These are phyloP conservation scores for Liopterus haemorrhoidalis DNA, from an alignment of 2,888 invertebrate genomes.

Conservation along the genomic window DNA sequence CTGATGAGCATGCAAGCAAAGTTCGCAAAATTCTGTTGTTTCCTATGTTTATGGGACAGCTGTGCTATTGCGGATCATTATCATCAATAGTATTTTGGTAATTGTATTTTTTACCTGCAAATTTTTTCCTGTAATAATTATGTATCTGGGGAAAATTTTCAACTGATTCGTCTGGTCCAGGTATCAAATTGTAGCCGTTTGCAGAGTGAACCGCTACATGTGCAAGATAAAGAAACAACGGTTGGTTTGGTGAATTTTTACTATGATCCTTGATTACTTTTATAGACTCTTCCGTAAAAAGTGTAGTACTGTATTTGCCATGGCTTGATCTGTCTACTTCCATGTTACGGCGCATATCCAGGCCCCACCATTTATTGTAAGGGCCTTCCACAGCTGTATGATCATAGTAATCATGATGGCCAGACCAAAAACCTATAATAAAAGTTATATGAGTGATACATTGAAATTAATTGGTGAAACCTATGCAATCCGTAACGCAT, in stretches of 20 bases:
- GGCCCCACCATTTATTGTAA: slow-evolving; percentile 59
- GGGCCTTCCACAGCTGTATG: slow-evolving; percentile 68
- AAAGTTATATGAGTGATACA: too few relatives aligned
- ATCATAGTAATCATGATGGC: slow-evolving; percentile 85
- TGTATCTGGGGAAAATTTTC: slow-evolving; percentile 62
- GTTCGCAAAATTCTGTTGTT: too few relatives aligned
- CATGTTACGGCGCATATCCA: slow-evolving; percentile 61
- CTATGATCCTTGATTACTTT: slow-evolving; percentile 47
- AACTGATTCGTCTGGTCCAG: slow-evolving; percentile 67
- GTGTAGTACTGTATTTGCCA: slow-evolving; percentile 58
- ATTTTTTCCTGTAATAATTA: slow-evolving; percentile 61
- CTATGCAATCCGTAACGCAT: too few relatives aligned
- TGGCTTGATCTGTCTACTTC: slow-evolving; percentile 69
- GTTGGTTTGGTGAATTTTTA: slow-evolving; percentile 51
- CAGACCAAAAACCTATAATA: slow-evolving; percentile 69
- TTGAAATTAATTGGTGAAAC: too few relatives aligned
- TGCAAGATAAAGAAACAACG: slow-evolving; percentile 80
- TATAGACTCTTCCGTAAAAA: slow-evolving; percentile 49
- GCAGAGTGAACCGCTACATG: slow-evolving; percentile 88
- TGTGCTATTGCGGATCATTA: too few relatives aligned
- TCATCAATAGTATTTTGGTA: too few relatives aligned
- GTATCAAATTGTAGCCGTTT: slow-evolving; percentile 75
- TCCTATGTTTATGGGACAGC: too few relatives aligned
- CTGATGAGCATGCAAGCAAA: too few relatives aligned
- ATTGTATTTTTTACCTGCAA: slow-evolving; percentile 59